Evolutionary conservation across 2,113 vertebrate genomes (phyloP), one percentile per base, ranked within the genome.

Genomic region (Oncorhynchus kisutch): DNA sequence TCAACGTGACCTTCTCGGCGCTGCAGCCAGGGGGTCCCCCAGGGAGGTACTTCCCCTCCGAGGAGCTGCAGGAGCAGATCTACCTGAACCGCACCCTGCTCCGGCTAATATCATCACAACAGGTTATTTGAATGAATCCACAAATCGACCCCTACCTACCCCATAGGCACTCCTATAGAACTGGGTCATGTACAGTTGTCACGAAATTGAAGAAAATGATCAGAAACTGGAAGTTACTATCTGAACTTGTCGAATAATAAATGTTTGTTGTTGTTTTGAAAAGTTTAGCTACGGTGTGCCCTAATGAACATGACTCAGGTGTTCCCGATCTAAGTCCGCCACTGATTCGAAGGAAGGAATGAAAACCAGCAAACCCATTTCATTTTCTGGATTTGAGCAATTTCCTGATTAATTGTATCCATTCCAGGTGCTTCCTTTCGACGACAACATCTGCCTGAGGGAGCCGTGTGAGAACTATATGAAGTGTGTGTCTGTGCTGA

Each of bases 381-480:
- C 9, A 45, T 2, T 45, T 45, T 12, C 9, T 45, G 39, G 39
- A 45, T 45, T 39, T 39, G 8, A 9, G 39, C 39, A 39, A 39
- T 39, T 45, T 45, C 39, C 39, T 45, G 9, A 45, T 45, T 45
- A 11, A 45, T 45, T 11, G 9, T 45, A 11, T 45, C 39, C 12
- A 54, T 16, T 74, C 31, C 70, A 92, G 91, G 97, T 99, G 78
- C 93, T 99, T 81, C 97, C 97, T 1, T 99, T 99, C 0, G 97
- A 98, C 0, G 97, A 99, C 93, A 99, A 99, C 93, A 96, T 99
- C 89, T 99, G 97, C 88, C 85, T 99, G 79, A 93, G 97, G 0
- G 97, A 99, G 88, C 97, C 97, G 31, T 99, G 97, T 1, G 97
- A 99, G 92, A 99, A 99, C 94, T 99, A 99, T 92, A 99, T 99